Base-by-base conservation (phyloP, 2,113 vertebrate genomes). In the Sisor rabdophorus region DNA sequence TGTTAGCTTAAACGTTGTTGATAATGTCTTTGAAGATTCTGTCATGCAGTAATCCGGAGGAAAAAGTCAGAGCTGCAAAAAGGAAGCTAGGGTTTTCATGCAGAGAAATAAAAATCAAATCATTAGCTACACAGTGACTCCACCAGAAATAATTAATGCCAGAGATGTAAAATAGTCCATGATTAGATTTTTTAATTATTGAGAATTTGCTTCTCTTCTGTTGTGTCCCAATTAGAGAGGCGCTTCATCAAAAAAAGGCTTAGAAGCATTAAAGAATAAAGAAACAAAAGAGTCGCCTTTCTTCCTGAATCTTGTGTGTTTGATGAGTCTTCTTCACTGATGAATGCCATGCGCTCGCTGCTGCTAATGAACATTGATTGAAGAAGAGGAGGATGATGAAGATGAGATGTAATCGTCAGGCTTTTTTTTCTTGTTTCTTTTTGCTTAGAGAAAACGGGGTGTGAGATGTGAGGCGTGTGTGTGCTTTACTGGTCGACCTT, bases 111-210 rank as follows among this genome's bases (percentile, higher is more conserved):
- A 87, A 89, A 90, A 85, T 44, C 52, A 80, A 79, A 86, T 85
- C 81, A 83, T 86, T 81, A 81, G 61, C 81, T 89, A 82, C 87
- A 82, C 86, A 75, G 87, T 81, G 86, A 79, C 86, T 90, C 84
- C 80, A 63, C 22, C 2, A 75, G 85, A 88, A 90, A 89, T 92
- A 91, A 91, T 91, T 91, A 91, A 89, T 84, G 77, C 84, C 82
- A 58, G 83, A 89, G 88, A 91, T 90, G 90, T 87, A 90, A 91
- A 90, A 89, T 88, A 91, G 87, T 90, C 87, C 80, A 86, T 92
- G 90, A 91, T 92, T 91, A 91, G 90, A 89, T 92, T 90, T 90
- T 92, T 92, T 92, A 92, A 91, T 92, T 91, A 91, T 91, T 92
- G 88, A 91, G 87, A 89, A 90, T 91, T 92, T 88, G 85, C 84